phyloP scores from a whole-genome alignment of 2,113 vertebrate genomes.

The Labeo rohita region DNA sequence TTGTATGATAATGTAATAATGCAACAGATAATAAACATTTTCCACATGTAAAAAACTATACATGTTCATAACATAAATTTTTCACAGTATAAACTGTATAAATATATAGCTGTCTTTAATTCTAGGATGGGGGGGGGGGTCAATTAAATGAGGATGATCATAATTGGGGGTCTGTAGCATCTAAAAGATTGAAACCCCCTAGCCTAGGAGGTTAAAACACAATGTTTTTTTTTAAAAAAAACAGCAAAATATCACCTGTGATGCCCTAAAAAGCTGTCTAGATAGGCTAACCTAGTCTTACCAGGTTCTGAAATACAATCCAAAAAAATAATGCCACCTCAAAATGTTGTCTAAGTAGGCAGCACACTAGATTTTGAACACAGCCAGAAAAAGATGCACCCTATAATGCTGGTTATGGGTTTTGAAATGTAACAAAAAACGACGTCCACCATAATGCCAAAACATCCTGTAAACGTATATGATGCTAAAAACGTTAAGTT shows the following conservation, averaged over 20 bases:
- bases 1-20: no score
- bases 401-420: neutral
- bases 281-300: no score
- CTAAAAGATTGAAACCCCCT: neutral
- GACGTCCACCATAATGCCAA: neutral
- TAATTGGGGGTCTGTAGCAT: neutral
- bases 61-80: no score
- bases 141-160: neutral
- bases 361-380: neutral
- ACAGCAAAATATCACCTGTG: neutral
- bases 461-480: neutral
- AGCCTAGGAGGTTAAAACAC: neutral
- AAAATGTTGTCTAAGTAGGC: neutral
- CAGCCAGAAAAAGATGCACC: neutral
- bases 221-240: neutral
- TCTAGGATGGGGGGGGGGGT: no score
- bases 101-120: no score
- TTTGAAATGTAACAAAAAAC: neutral
- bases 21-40: no score
- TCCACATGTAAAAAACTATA: no score
- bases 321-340: neutral
- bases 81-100: no score
- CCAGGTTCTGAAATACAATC: neutral
- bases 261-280: neutral
- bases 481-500: neutral